Percentiles rank a stretch among this genome's conserved stretches.
Evolutionary conservation across 2,888 invertebrate genomes (phyloP).

Genomic region (Lumbricus terrestris): DNA sequence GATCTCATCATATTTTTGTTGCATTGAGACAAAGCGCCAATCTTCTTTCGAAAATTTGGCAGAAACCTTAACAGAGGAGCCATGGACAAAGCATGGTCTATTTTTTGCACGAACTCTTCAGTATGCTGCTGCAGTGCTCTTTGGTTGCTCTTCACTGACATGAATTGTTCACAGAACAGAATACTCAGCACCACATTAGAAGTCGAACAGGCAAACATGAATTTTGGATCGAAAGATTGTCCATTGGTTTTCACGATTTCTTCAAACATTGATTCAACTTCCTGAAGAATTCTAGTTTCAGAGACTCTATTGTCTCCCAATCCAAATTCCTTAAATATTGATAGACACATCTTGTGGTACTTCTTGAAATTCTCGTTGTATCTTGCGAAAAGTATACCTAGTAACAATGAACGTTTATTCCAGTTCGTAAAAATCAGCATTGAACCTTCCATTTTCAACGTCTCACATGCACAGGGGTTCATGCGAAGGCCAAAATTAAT

Average conservation of each 20-base stretch:
- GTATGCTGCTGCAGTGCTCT: not conserved
- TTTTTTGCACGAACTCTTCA: not conserved
- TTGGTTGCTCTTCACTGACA: not conserved
- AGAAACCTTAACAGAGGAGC: not conserved
- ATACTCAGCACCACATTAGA: not conserved
- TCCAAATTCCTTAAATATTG: slow-evolving; percentile 27
- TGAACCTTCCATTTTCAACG: too few species aligned
- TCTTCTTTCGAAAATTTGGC: not conserved
- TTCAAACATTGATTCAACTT: not conserved
- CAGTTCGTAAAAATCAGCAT: too few species aligned
- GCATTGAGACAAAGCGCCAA: not conserved
- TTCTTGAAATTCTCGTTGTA: slow-evolving; percentile 19
- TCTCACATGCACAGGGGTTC: too few species aligned
- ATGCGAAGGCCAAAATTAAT: too few species aligned
- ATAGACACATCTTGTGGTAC: slow-evolving; percentile 20
- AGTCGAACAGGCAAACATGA: not conserved
- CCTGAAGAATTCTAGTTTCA: slow-evolving; percentile 20
- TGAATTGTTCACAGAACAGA: not conserved
- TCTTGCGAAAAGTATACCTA: not conserved
- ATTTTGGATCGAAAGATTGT: not conserved
- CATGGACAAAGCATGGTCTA: not conserved
- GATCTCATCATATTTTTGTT: not conserved
- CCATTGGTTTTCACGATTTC: not conserved
- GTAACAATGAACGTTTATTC: too few species aligned
- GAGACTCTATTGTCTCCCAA: slow-evolving; percentile 18